Base-by-base conservation (phyloP, 1,140 invertebrate genomes). In the Drosophila leontia region DNA sequence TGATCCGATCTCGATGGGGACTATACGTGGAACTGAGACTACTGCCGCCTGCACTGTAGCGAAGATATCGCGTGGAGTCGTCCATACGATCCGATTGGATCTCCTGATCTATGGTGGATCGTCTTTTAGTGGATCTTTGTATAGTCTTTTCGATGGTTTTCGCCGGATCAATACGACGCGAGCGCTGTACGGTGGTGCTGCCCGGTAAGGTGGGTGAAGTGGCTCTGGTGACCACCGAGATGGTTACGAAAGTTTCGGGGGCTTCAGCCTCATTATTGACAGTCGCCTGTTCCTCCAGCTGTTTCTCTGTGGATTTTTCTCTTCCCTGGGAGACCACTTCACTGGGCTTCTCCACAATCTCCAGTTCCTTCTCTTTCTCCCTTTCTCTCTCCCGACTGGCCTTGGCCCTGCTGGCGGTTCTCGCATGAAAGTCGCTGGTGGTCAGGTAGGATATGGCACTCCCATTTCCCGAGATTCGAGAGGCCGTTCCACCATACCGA, bases 181-280 rank as follows among this genome's bases (percentile, higher is more conserved):
- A 95, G 78, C 95, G 93, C 3, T 96, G 93, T n/a, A 94, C 93
- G n/a, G 92, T 91, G 15, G 78, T 86, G 15, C 94, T 94, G n/a
- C 95, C 94, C 2, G 96, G 95, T 3, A 95, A 94, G 0, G 95
- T 96, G 2, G 96, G 96, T 9, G 96, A 97, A 2, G 96, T 97
- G 41, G 95, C 95, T 75, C 96, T 93, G 0, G 96, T 96, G 0
- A 96, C 93, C 19, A 97, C 94, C 7, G 94, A 94, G 7, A 97
- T 82, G 2, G 94, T 94, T 32, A 94, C 88, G 51, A 94, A 93
- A 13, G 93, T 93, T 63, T 93, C 91, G 44, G 68, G 64, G 12
- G 61, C 8, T 34, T 58, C 45, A 5, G 44, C n/a, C 2, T 77
- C 69, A 5, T 11, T 7, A 11, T 6, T 13, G 23, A 23, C 1